phyloP scores from a whole-genome alignment of 2,797 vertebrate species.

The Fringilla coelebs region DNA sequence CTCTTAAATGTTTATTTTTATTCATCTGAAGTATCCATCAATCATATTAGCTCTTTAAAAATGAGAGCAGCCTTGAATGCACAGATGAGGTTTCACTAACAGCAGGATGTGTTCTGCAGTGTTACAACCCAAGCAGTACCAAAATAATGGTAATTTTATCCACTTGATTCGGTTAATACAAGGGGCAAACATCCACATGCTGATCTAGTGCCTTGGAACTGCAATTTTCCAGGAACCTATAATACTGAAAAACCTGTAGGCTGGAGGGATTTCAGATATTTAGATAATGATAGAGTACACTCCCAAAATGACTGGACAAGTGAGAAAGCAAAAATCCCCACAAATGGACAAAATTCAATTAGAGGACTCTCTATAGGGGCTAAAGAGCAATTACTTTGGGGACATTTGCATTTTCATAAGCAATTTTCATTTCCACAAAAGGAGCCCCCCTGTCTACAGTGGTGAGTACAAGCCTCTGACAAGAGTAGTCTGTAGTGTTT shows the following conservation, averaged over 20 bases:
- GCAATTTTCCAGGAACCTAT: not conserved
- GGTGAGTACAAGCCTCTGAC: not conserved
- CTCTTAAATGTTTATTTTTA: conserved; percentile 49
- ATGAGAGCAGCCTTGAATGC: conserved; percentile 17
- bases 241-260: not conserved
- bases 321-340: not conserved
- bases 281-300: not conserved
- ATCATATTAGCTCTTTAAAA: conserved; percentile 47
- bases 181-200: not conserved
- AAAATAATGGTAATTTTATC: conserved; percentile 17
- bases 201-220: not conserved
- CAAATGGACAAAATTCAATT: conserved; percentile 17
- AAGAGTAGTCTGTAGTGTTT: conserved; percentile 42
- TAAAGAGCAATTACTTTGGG: conserved; percentile 17
- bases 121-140: not conserved
- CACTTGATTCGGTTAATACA: not conserved
- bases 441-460: not conserved
- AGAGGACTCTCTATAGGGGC: not conserved
- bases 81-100: not conserved
- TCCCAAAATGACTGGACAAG: not conserved
- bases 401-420: conserved; percentile 42
- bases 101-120: conserved; percentile 1
- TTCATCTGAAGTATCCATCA: conserved; percentile 45
- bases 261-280: not conserved
- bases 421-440: conserved; percentile 25